Base-by-base conservation (phyloP, 2,113 vertebrate species). In the Fregetta grallaria region DNA sequence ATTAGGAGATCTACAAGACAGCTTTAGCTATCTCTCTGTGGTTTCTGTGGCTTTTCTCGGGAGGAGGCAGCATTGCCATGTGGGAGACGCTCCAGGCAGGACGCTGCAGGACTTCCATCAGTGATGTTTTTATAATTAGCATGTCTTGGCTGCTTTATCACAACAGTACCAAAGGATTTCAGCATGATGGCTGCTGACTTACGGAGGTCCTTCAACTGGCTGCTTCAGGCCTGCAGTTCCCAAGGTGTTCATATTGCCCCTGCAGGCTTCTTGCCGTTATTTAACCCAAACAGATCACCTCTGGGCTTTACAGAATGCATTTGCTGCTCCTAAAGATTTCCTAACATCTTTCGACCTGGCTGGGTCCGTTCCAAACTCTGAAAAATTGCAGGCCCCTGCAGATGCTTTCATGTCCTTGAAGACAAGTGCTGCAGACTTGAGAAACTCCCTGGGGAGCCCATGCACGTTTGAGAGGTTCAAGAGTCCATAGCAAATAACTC, bases 401-500 rank as follows among this genome's bases (percentile, higher is more conserved):
- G 93, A 88, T 91, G 77, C 74, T 77, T 71, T 72, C 59, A 53
- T 58, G 86, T 88, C 89, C 89, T 96, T 92, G 95, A 92, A 92
- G 94, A 77, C 59, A 65, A 93, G 77, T 66, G 86, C 76, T 92
- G 84, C 80, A 30, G 4, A 78, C 80, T 79, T 34, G 40, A 92
- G 88, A 67, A 89, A 63, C 82, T 93, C 92, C 61, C 29, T 36
- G 61, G 92, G 70, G 93, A 92, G 44, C 65, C 67, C 27, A 53
- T 15, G 0, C 85, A 52, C 74, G 95, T 94, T 55, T 36, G 78
- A 95, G 92, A 86, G 26, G 55, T 93, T 96, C 94, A 62, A 34
- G 88, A 83, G 92, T 81, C 89, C 82, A 20, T 82, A 85, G 94
- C 81, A 96, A 90, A 74, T 94, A 94, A 86, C 70, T 90, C 93